Conservation (phyloP, 2,888 invertebrate genomes). For the Glaucopsyche alexis region DNA sequence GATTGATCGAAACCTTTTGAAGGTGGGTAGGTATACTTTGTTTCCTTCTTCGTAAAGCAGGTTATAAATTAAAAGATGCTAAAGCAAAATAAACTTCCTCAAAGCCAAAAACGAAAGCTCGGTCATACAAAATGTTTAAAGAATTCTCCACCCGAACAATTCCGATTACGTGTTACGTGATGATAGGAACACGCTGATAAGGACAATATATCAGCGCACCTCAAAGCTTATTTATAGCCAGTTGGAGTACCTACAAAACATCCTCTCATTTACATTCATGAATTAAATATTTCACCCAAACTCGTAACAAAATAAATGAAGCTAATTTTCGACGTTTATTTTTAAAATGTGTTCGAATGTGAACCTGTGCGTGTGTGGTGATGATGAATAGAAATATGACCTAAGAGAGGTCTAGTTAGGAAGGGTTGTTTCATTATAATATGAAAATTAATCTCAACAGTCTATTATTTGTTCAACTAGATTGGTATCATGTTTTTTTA, state of each 20-base stretch:
- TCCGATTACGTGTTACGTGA: conserved; percentile 11
- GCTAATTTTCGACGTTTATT: neutral
- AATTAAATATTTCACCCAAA: conserved; percentile 38
- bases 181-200: conserved; percentile 9
- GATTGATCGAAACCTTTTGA: neutral
- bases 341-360: too few relatives aligned
- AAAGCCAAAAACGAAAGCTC: neutral
- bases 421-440: neutral
- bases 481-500: neutral
- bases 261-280: conserved; percentile 37
- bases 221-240: conserved; percentile 24
- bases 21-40: too few relatives aligned
- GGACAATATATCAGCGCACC: conserved; percentile 35
- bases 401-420: neutral
- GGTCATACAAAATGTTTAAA: neutral
- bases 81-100: neutral
- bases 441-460: neutral
- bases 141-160: neutral
- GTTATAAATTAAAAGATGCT: neutral
- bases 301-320: neutral
- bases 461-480: neutral
- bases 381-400: neutral
- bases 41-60: neutral
- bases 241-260: neutral
- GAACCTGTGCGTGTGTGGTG: too few relatives aligned